phyloP scores from a whole-genome alignment of 2,113 vertebrate genomes.

The Cavia aperea region DNA sequence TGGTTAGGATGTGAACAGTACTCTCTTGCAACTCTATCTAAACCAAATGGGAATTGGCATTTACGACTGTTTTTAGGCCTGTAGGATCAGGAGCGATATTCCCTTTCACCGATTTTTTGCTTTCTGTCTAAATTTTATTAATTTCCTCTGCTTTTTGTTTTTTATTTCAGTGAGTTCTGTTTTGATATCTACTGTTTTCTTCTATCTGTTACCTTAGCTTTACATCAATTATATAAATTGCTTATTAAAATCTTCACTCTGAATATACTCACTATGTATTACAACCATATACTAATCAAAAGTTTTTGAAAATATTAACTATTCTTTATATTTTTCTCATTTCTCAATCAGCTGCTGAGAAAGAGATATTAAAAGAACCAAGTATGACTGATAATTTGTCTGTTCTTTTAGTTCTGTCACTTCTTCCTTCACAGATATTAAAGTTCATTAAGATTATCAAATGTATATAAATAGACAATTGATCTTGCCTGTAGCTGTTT shows the following conservation, averaged over 20 bases:
- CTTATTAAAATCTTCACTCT: neutral
- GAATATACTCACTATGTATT: neutral
- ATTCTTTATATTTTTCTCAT: neutral
- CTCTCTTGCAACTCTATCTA: neutral
- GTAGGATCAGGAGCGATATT: neutral
- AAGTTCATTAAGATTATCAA: conserved; percentile 1
- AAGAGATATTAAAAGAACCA: neutral
- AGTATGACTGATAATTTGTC: neutral
- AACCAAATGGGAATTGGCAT: neutral
- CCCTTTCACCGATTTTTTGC: neutral
- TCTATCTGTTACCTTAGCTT: neutral
- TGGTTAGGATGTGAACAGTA: neutral
- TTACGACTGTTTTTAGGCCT: neutral
- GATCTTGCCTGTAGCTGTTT: neutral
- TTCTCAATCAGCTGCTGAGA: neutral
- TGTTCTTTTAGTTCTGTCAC: neutral
- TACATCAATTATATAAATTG: neutral
- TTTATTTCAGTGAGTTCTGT: neutral
- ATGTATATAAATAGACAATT: neutral
- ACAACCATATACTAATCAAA: neutral
- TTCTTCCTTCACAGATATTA: neutral
- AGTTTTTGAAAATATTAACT: neutral
- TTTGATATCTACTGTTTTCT: neutral
- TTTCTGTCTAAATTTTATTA: conserved; percentile 14
- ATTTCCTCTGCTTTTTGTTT: conserved; percentile 2